Conservation (phyloP, 2,113 vertebrate genomes). For the Thalassoma bifasciatum region DNA sequence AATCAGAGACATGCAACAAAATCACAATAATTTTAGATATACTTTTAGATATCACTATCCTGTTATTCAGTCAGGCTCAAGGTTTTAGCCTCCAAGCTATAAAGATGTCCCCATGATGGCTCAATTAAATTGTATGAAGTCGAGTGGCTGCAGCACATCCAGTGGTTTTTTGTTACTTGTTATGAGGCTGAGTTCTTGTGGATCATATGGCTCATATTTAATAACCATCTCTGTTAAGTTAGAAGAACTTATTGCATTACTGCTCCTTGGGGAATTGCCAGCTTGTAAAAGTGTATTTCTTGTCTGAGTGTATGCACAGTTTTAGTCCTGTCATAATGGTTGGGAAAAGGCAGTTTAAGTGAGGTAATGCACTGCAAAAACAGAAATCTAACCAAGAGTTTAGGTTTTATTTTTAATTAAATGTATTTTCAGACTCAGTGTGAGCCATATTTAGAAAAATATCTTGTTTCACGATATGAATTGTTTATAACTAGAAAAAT, state of each 20-base stretch:
- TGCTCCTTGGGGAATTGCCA: slow-evolving; percentile 15
- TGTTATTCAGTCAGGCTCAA: not conserved
- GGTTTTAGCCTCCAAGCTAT: not conserved
- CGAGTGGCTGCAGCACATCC: slow-evolving; percentile 1
- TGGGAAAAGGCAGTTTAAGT: too few species aligned
- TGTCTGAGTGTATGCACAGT: not conserved
- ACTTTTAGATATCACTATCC: not conserved
- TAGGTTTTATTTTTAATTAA: too few species aligned
- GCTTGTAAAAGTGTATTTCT: slow-evolving; percentile 7
- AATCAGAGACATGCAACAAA: not conserved
- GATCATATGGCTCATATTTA: slow-evolving; percentile 54
- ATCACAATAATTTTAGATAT: not conserved
- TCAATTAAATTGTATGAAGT: slow-evolving; percentile 32
- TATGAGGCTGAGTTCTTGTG: slow-evolving; percentile 25
- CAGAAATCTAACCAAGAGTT: too few species aligned
- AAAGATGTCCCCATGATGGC: slow-evolving; percentile 44
- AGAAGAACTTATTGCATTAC: slow-evolving; percentile 30
- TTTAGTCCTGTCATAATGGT: not conserved
- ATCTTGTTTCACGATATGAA: too few species aligned
- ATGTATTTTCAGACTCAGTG: too few species aligned
- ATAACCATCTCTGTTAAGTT: slow-evolving; percentile 18
- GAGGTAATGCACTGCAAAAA: too few species aligned
- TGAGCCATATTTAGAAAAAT: too few species aligned
- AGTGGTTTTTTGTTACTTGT: slow-evolving; percentile 21
- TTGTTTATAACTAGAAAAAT: too few species aligned